A percentile compares a stretch with the other conserved stretches of the same genome.
These are phyloP conservation scores for Diachasma alloeum DNA, from an alignment of 1,140 invertebrate genomes.

Conservation along the genomic window DNA sequence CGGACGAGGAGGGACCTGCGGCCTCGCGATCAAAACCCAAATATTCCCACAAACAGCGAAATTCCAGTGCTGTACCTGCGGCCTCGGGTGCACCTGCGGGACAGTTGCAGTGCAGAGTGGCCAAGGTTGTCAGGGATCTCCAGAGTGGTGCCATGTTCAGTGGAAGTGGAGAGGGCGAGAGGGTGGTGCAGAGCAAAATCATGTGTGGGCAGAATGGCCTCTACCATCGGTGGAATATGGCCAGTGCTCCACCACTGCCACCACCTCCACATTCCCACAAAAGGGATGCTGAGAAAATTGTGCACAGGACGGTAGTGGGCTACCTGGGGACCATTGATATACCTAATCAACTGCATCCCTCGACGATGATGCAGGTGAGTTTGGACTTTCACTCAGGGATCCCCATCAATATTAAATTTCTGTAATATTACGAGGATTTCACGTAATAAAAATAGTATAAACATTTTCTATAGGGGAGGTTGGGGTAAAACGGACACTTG, in stretches of 20 bases:
- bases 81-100: constrained; percentile 26
- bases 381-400: too few species aligned
- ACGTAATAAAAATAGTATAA: too few species aligned
- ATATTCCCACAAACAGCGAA: constrained; percentile 68
- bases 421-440: too few species aligned
- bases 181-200: constrained; percentile 42
- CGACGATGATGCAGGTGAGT: constrained; percentile 73
- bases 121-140: constrained; percentile 68
- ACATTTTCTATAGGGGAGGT: too few species aligned
- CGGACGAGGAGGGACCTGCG: constrained; percentile 74
- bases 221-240: constrained; percentile 59
- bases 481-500: too few species aligned
- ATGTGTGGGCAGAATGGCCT: constrained; percentile 48
- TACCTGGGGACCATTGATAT: constrained; percentile 96
- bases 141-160: constrained; percentile 68
- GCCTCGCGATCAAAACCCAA: constrained; percentile 70
- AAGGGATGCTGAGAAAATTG: constrained; percentile 68
- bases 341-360: constrained; percentile 83
- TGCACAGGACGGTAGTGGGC: constrained; percentile 87
- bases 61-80: constrained; percentile 18
- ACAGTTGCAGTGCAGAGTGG: constrained; percentile 62
- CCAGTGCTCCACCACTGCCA: constrained; percentile 50
- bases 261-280: constrained; percentile 57
- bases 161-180: constrained; percentile 25
- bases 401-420: too few species aligned